Evolutionary conservation across 2,888 invertebrate species (phyloP).

Genomic region (Zhuqinia jingwanae): DNA sequence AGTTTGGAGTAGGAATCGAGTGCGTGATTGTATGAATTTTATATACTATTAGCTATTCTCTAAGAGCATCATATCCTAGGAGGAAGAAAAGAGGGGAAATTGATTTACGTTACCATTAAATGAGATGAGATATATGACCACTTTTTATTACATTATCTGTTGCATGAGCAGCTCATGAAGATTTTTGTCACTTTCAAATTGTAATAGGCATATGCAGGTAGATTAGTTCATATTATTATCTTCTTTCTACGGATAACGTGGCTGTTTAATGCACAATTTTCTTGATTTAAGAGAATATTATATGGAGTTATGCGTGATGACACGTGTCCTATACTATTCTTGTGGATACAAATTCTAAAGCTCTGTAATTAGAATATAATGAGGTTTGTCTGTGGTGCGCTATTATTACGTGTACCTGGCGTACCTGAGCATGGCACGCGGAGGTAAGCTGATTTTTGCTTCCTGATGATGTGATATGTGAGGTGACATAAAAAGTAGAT

Average conservation of each 20-base stretch:
- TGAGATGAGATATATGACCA: slow-evolving; percentile 46
- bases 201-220: slow-evolving; percentile 21
- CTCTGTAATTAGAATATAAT: slow-evolving; percentile 51
- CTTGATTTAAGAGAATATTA: slow-evolving; percentile 8
- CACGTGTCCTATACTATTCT: slow-evolving; percentile 29
- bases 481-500: background rate
- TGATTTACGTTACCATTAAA: slow-evolving; percentile 44
- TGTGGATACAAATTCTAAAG: slow-evolving; percentile 1
- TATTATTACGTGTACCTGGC: slow-evolving; percentile 14
- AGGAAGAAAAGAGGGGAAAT: slow-evolving; percentile 34
- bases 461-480: slow-evolving; percentile 12
- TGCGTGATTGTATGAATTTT: slow-evolving; percentile 13
- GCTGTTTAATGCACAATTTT: slow-evolving; percentile 22
- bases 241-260: background rate
- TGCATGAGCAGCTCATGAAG: slow-evolving; percentile 10
- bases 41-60: background rate
- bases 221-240: too few species aligned
- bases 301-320: slow-evolving; percentile 23
- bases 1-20: slow-evolving; percentile 25
- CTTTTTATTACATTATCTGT: slow-evolving; percentile 52
- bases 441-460: slow-evolving; percentile 18
- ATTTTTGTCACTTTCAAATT: slow-evolving; percentile 61
- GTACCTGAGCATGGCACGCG: background rate
- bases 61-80: background rate
- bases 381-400: slow-evolving; percentile 7